Conservation (phyloP, 2,888 invertebrate genomes). For the Antheraea yamamai region DNA sequence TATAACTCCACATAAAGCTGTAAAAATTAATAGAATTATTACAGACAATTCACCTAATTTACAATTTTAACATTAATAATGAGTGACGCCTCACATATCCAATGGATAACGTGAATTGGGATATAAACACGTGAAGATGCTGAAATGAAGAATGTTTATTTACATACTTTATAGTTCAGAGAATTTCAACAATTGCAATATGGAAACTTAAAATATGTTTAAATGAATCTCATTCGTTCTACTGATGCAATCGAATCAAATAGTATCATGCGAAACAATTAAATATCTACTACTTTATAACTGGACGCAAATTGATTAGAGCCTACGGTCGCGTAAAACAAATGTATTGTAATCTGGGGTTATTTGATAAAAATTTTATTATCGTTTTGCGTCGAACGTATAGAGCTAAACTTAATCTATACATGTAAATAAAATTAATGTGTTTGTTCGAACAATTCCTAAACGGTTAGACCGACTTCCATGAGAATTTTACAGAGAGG, state of each 20-base stretch:
- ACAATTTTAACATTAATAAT: constrained; percentile 1
- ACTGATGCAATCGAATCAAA: constrained; percentile 23
- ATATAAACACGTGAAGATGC: constrained; percentile 18
- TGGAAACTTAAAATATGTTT: constrained; percentile 20
- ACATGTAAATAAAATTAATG: too few species aligned
- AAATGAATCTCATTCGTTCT: constrained; percentile 24
- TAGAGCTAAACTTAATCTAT: background rate
- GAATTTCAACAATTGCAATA: constrained; percentile 24
- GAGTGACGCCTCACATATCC: background rate
- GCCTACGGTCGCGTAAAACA: constrained; percentile 29
- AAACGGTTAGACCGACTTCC: too few species aligned
- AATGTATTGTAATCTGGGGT: constrained; percentile 24
- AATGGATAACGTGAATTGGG: constrained; percentile 10
- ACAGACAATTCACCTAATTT: constrained; percentile 1
- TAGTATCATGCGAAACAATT: background rate
- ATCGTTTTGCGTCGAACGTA: background rate
- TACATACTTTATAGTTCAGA: constrained; percentile 19
- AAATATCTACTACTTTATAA: constrained; percentile 8
- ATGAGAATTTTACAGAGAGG: too few species aligned
- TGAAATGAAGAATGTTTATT: constrained; percentile 22
- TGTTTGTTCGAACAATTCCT: too few species aligned
- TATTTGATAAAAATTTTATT: constrained; percentile 8
- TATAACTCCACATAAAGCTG: background rate
- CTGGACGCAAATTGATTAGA: constrained; percentile 32
- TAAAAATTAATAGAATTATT: background rate